Base-by-base conservation (phyloP, 1,140 invertebrate species). In the Whitmania pigra region DNA sequence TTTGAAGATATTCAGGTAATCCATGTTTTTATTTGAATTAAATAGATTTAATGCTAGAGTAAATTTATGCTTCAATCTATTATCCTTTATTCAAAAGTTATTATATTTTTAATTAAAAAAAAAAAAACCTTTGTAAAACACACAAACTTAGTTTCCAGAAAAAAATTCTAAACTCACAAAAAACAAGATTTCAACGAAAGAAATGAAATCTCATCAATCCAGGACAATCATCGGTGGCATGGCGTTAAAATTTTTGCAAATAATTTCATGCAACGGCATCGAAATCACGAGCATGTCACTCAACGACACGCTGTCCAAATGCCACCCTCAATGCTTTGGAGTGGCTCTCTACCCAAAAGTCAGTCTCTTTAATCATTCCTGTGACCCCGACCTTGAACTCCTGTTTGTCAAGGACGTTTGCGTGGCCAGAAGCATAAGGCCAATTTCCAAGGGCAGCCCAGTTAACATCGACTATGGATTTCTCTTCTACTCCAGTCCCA, bases 381-480 rank as follows among this genome's bases (percentile, higher is more conserved):
- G 93, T 78, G 90, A 93, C 80, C 92, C 92, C 11, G 87, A 88
- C 72, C 86, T 95, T 53, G 87, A 92, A 0, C 90, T 92, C 74
- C 92, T 93, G 78, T 93, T 90, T 77, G 84, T 88, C 53, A 90
- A 89, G 18, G 88, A 87, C 70, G 36, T 66, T 13, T 72, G 73
- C 70, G 31, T 43, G 5, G 53, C 57, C 18, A 70, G 73, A 6
- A 66, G 69, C 53, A 67, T 72, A 22, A 75, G 77, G 9, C 77
- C 77, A 53, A 79, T 81, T 22, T 55, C 63, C 2, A 84, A 85
- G 72, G 90, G 89, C 0, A 85, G 89, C 75, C 87, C 90, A 76
- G 87, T 96, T 27, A 87, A 87, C 49, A 93, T 95, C 80, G 95
- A 94, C 80, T 96, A 96, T 80, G 92, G 93, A 0, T 90, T 90